Conservation (phyloP, 2,888 invertebrate species). For the Tribolium freemani region DNA sequence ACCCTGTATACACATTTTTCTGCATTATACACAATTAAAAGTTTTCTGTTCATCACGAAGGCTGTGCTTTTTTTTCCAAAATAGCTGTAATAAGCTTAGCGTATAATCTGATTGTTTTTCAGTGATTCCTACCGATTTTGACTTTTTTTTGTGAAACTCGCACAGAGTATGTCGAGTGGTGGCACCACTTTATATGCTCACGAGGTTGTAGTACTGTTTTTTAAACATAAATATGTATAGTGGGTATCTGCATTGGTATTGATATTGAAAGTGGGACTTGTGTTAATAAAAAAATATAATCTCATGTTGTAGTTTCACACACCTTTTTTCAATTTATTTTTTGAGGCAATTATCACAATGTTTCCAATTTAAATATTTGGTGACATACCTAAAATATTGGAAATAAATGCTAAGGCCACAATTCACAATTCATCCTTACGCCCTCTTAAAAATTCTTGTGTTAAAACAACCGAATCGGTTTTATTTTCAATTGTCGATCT, state of each 20-base stretch:
- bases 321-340: not conserved
- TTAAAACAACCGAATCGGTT: conserved; percentile 54
- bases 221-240: conserved; percentile 9
- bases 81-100: no score
- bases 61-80: no score
- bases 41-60: no score
- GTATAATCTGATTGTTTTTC: not conserved
- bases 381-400: conserved; percentile 25
- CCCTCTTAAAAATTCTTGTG: conserved; percentile 48
- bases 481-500: conserved; percentile 51
- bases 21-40: no score
- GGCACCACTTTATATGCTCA: not conserved
- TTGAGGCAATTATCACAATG: not conserved
- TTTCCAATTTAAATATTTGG: conserved; percentile 11
- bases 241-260: conserved; percentile 17
- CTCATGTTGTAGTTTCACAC: not conserved
- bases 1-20: no score
- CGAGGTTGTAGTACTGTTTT: conserved; percentile 1
- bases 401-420: conserved; percentile 43
- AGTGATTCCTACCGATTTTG: no score
- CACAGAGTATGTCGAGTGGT: not conserved
- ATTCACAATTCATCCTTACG: conserved; percentile 53
- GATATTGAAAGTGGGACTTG: conserved; percentile 36
- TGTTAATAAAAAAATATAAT: conserved; percentile 25
- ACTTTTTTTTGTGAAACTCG: no score